Conservation (phyloP, 2,888 invertebrate species). For the Drosophila colorata region DNA sequence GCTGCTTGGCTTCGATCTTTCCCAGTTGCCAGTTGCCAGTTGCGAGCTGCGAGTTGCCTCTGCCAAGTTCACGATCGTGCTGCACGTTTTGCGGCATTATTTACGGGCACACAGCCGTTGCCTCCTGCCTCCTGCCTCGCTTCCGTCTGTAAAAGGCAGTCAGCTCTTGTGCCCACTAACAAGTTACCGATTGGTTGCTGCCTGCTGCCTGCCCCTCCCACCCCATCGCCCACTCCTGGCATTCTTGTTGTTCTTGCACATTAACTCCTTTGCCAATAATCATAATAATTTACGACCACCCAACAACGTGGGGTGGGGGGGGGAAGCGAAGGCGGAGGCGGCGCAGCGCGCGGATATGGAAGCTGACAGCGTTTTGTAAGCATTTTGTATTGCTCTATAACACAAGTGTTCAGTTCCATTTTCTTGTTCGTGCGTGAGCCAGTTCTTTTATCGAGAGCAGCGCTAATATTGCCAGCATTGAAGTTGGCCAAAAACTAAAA, state of each 20-base stretch:
- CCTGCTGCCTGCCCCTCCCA: conserved; percentile 26
- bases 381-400: conserved; percentile 61
- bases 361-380: conserved; percentile 64
- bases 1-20: conserved; percentile 28
- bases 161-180: conserved; percentile 56
- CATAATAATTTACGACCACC: conserved; percentile 77
- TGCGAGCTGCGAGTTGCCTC: conserved; percentile 37
- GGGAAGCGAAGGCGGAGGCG: neutral
- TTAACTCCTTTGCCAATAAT: conserved; percentile 76
- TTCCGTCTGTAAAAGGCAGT: conserved; percentile 17
- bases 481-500: conserved; percentile 33
- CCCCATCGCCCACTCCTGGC: conserved; percentile 3
- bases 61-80: conserved; percentile 72
- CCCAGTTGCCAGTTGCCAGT: conserved; percentile 34
- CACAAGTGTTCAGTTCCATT: conserved; percentile 9
- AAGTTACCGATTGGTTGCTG: conserved; percentile 70
- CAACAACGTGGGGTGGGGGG: conserved; percentile 43
- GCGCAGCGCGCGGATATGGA: conserved; percentile 26
- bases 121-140: conserved; percentile 15
- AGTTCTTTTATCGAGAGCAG: conserved; percentile 8
- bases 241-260: conserved; percentile 55
- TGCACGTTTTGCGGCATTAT: conserved; percentile 73
- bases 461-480: neutral
- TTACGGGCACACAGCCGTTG: conserved; percentile 54
- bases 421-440: conserved; percentile 21